Evolutionary conservation across 2,797 vertebrate species (phyloP).

Genomic region (Falco columbarius): DNA sequence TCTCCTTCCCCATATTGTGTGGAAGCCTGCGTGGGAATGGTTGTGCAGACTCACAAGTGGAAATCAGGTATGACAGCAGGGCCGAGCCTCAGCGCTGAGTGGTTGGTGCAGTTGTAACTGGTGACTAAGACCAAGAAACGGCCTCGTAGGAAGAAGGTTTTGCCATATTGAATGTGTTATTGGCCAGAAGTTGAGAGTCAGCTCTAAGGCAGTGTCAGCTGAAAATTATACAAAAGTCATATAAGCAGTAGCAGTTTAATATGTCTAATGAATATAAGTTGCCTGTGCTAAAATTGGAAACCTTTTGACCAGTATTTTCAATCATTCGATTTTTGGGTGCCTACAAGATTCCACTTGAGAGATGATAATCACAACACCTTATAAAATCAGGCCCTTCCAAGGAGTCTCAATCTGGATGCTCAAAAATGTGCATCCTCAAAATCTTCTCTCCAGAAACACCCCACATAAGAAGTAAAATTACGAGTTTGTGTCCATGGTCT

Average conservation of each 20-base stretch:
- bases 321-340: background rate
- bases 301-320: background rate
- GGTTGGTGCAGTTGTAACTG: background rate
- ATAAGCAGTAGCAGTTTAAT: background rate
- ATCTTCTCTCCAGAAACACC: background rate
- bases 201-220: background rate
- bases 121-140: background rate
- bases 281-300: background rate
- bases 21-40: background rate
- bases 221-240: background rate
- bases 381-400: background rate
- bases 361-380: background rate
- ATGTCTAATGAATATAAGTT: background rate
- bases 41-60: background rate
- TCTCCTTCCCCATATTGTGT: background rate
- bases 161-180: background rate
- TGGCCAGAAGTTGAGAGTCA: background rate
- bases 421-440: background rate
- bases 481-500: background rate
- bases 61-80: background rate
- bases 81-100: background rate
- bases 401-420: background rate
- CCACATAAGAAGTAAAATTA: background rate
- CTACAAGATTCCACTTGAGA: background rate
- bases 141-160: background rate